phyloP scores from a whole-genome alignment of 2,113 vertebrate species.

The Gracilinanus agilis region DNA sequence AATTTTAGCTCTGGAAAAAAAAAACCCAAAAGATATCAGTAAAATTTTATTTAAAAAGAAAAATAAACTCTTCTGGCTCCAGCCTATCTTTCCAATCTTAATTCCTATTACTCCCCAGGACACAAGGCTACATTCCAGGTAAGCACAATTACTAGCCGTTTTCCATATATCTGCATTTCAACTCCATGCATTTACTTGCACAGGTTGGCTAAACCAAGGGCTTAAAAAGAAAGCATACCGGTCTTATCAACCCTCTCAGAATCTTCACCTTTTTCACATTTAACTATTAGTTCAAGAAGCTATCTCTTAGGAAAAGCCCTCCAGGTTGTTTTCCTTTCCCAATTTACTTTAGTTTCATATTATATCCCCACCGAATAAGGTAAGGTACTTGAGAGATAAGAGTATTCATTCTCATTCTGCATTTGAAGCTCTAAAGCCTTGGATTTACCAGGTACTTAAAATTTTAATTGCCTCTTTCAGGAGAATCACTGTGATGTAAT shows the following conservation, averaged over 20 bases:
- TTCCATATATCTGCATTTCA: not conserved
- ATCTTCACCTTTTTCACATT: not conserved
- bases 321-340: not conserved
- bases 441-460: not conserved
- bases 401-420: not conserved
- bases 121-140: not conserved
- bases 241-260: not conserved
- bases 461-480: not conserved
- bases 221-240: not conserved
- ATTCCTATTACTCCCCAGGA: not conserved
- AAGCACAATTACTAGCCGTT: not conserved
- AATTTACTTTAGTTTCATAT: not conserved
- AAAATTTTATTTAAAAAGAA: not conserved
- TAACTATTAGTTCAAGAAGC: not conserved
- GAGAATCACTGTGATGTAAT: not conserved
- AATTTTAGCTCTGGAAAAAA: not conserved
- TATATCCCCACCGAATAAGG: not conserved
- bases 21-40: not conserved
- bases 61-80: not conserved
- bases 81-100: not conserved
- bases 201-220: not conserved
- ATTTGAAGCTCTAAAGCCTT: not conserved
- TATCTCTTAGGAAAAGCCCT: too few relatives aligned
- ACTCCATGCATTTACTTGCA: not conserved
- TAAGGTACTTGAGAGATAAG: not conserved